Evolutionary conservation across 2,797 vertebrate species (phyloP), one percentile per base, ranked within the genome.

Genomic region (Borostomias antarcticus): DNA sequence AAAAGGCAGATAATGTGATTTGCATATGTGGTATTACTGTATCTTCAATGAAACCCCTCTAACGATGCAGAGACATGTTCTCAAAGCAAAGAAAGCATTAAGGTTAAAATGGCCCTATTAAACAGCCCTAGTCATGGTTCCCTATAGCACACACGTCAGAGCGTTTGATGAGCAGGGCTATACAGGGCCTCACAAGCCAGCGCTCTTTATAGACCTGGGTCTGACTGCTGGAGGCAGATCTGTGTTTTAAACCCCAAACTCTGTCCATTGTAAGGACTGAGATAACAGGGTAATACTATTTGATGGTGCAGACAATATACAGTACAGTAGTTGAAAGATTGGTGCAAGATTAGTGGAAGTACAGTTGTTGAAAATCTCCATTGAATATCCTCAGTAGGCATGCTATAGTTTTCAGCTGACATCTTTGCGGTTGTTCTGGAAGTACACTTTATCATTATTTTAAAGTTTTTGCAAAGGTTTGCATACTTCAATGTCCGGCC

Each of bases 61-160:
- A 40, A 30, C 53, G 11, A 43, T 56, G 52, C 26, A 30, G 17
- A 23, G 10, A 21, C 25, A 13, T 53, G 32, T 40, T 54, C 35
- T 29, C 51, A 40, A 26, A 54, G 35, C 33, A 64, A 40, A 53
- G 33, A 40, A 26, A 51, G 61, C 11, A 17, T 11, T 64, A 64
- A 64, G 54, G 15, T 13, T 21, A 9, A 48, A 66, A 66, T 29
- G 40, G 28, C 40, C 10, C 4, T 28, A 65, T 37, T 53, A 65
- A 45, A 40, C 37, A 43, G n/a, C 15, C 53, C 23, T 47, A 57
- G 56, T 58, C 30, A 48, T 21, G 7, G 54, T 66, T 47, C 43
- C 26, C 28, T 23, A n/a, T n/a, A 32, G 19, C 28, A 23, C 28
- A 47, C 5, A 21, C 21, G 43, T 54, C 15, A 8, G 2, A 15